A percentile compares a stretch with the other conserved stretches of the same genome.
Conservation (phyloP, 2,113 vertebrate genomes). For the Podarcis raffonei region DNA sequence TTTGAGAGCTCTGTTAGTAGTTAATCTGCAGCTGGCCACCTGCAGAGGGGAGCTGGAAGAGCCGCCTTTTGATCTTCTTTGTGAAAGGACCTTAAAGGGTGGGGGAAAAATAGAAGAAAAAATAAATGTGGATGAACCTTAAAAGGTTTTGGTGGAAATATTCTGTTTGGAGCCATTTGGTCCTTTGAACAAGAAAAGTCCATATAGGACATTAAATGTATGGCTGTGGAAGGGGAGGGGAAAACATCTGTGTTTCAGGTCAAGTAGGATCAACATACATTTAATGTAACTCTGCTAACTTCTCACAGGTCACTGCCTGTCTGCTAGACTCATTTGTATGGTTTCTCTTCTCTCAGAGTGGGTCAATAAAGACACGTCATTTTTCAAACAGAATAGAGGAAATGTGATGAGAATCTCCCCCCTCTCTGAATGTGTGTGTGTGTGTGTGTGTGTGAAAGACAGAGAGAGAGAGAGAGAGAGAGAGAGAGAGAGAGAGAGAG, state of each 20-base stretch:
- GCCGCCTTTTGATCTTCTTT: slow-evolving; percentile 81
- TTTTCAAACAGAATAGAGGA: background rate
- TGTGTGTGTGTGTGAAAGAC: background rate
- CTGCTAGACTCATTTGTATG: slow-evolving; percentile 51
- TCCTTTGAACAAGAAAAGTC: slow-evolving; percentile 74
- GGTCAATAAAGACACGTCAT: slow-evolving; percentile 30
- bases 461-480: background rate
- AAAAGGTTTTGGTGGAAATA: slow-evolving; percentile 80
- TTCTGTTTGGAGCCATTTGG: slow-evolving; percentile 75
- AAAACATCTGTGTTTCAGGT: slow-evolving; percentile 70
- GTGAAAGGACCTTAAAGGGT: slow-evolving; percentile 79
- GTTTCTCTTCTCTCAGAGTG: slow-evolving; percentile 1
- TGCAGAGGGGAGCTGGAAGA: slow-evolving; percentile 76
- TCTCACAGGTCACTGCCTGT: slow-evolving; percentile 52
- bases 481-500: background rate
- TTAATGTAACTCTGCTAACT: slow-evolving; percentile 60
- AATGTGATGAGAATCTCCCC: background rate
- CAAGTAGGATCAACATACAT: slow-evolving; percentile 62
- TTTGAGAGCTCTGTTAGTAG: slow-evolving; percentile 72
- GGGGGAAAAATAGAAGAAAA: slow-evolving; percentile 73
- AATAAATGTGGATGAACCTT: slow-evolving; percentile 80
- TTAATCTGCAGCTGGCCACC: slow-evolving; percentile 79
- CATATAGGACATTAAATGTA: slow-evolving; percentile 66
- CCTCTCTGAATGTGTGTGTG: background rate
- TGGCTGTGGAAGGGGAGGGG: slow-evolving; percentile 44